These are phyloP conservation scores for Elysia crispata DNA, from an alignment of 2,888 invertebrate species.

Conservation along the genomic window DNA sequence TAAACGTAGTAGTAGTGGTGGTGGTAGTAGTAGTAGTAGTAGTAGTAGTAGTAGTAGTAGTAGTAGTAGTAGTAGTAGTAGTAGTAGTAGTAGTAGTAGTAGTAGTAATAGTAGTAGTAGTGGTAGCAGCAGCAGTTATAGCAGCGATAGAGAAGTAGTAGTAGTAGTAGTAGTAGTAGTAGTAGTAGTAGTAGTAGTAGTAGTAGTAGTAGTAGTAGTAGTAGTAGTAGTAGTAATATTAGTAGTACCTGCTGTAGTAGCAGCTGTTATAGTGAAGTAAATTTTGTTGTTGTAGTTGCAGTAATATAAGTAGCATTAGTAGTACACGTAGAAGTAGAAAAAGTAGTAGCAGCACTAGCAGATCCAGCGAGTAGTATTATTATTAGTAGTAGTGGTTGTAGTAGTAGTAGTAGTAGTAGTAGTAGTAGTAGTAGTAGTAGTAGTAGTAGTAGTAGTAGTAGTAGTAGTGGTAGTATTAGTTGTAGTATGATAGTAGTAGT, in stretches of 20 bases:
- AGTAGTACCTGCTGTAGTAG: too few species aligned
- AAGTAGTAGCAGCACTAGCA: neutral
- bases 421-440: slow-evolving; percentile 9
- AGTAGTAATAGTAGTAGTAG: too few species aligned
- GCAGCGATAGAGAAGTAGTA: slow-evolving; percentile 9
- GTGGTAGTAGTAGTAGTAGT: slow-evolving; percentile 4
- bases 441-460: slow-evolving; percentile 9
- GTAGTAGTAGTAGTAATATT: slow-evolving; percentile 3
- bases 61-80: slow-evolving; percentile 4
- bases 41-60: slow-evolving; percentile 4
- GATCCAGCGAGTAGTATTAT: neutral
- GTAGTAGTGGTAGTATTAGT: too few species aligned
- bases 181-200: slow-evolving; percentile 9
- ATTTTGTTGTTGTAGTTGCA: neutral
- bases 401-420: too few species aligned
- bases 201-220: slow-evolving; percentile 4
- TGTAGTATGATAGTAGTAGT: slow-evolving; percentile 1
- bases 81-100: slow-evolving; percentile 9
- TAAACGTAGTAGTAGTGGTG: neutral
- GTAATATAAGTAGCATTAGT: too few species aligned
- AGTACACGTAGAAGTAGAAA: too few species aligned
- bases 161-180: slow-evolving; percentile 4
- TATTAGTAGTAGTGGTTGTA: too few species aligned
- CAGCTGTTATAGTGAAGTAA: neutral
- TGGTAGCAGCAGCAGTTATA: too few species aligned